Evolutionary conservation across 1,140 invertebrate species (phyloP).

Genomic region (Anoplophora glabripennis): DNA sequence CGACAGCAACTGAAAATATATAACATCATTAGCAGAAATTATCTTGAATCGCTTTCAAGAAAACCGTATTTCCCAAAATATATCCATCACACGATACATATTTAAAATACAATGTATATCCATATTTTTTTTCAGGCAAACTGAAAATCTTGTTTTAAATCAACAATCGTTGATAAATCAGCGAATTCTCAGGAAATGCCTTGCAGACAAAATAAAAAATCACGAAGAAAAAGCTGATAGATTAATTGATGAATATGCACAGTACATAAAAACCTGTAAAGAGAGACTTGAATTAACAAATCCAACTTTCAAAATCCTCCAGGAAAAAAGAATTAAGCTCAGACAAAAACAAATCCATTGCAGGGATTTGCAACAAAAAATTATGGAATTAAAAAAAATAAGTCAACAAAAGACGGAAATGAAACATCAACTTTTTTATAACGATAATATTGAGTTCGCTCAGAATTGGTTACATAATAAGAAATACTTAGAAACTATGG

Average conservation of each 20-base stretch:
- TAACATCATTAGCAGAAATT: too few species aligned
- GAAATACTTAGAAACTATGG: neutral
- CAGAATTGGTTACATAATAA: constrained; percentile 5
- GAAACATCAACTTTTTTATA: constrained; percentile 3
- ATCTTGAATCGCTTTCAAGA: too few species aligned
- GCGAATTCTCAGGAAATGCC: neutral
- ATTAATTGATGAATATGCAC: neutral
- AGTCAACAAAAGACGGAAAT: neutral
- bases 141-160: neutral
- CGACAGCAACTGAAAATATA: too few species aligned
- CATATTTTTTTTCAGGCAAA: neutral
- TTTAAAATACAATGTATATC: too few species aligned
- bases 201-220: neutral
- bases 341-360: constrained; percentile 1
- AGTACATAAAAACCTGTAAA: neutral
- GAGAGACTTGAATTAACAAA: constrained; percentile 4
- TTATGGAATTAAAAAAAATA: neutral
- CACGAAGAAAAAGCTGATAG: constrained; percentile 1
- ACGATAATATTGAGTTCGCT: constrained; percentile 2
- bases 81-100: too few species aligned
- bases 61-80: too few species aligned
- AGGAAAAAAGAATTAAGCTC: constrained; percentile 1
- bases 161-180: constrained; percentile 1
- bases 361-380: neutral
- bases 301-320: constrained; percentile 10